phyloP scores from a whole-genome alignment of 2,113 vertebrate species.

The Meles meles region DNA sequence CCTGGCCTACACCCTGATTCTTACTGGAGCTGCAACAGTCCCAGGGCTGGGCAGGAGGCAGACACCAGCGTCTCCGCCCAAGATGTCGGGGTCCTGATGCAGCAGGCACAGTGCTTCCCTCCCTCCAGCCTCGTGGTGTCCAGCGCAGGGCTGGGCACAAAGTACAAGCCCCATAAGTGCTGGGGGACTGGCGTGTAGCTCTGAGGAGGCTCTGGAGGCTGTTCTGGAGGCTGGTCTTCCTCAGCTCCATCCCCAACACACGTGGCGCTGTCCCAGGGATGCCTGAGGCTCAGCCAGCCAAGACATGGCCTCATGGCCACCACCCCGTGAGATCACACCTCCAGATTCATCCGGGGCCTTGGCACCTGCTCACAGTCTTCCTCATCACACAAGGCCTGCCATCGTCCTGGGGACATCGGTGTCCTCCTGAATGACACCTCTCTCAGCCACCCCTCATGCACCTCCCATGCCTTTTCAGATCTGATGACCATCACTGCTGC shows the following conservation, averaged over 20 bases:
- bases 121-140: neutral
- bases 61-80: neutral
- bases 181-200: no score
- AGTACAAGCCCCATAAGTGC: neutral
- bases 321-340: accelerated
- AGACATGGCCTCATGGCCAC: accelerated
- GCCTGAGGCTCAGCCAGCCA: neutral
- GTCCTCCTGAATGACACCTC: neutral
- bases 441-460: accelerated
- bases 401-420: neutral
- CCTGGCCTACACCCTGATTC: neutral
- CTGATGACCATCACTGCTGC: accelerated
- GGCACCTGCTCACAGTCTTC: neutral
- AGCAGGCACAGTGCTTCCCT: neutral
- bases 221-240: neutral
- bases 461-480: neutral
- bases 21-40: neutral
- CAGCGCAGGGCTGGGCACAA: neutral
- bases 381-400: neutral
- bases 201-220: neutral
- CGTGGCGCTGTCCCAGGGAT: neutral
- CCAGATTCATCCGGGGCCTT: neutral
- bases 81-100: neutral
- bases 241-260: neutral
- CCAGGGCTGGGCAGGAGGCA: neutral